phyloP scores from a whole-genome alignment of 92 coral and sea anemone species.

The Porites cylindrica region DNA sequence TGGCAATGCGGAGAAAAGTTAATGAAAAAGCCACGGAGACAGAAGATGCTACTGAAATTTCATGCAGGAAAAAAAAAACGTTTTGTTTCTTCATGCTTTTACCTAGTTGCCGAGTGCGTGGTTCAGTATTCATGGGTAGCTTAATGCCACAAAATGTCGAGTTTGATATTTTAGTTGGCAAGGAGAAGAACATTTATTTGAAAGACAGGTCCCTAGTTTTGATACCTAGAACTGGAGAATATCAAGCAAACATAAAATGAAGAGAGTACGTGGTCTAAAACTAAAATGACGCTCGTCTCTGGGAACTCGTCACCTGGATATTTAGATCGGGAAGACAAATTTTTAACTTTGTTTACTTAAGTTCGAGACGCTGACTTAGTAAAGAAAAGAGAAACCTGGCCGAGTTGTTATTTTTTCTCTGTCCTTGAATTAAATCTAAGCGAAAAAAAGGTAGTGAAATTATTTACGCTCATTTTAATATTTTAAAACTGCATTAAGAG shows the following conservation, averaged over 20 bases:
- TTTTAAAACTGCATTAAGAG: neutral
- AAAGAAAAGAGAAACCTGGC: constrained; percentile 28
- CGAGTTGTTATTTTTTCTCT: constrained; percentile 33
- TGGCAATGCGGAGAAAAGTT: neutral
- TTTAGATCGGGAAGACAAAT: constrained; percentile 53
- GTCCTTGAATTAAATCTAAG: constrained; percentile 13
- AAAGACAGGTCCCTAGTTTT: no score
- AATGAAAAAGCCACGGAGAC: neutral
- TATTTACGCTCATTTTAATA: neutral
- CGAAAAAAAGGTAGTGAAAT: constrained; percentile 3
- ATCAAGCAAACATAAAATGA: neutral
- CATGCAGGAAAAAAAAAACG: neutral
- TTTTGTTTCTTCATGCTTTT: neutral
- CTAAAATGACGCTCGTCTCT: constrained; percentile 49
- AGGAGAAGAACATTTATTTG: neutral
- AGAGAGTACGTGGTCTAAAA: neutral
- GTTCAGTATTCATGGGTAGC: no score
- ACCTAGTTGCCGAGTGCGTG: no score
- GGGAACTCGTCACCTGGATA: constrained; percentile 76
- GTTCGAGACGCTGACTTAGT: constrained; percentile 43
- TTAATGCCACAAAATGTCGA: neutral
- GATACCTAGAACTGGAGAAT: neutral
- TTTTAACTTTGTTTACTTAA: constrained; percentile 69
- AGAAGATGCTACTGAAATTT: neutral
- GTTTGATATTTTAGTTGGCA: neutral